Evolutionary conservation across 2,113 vertebrate species (phyloP).

Genomic region (Dinomys branickii): DNA sequence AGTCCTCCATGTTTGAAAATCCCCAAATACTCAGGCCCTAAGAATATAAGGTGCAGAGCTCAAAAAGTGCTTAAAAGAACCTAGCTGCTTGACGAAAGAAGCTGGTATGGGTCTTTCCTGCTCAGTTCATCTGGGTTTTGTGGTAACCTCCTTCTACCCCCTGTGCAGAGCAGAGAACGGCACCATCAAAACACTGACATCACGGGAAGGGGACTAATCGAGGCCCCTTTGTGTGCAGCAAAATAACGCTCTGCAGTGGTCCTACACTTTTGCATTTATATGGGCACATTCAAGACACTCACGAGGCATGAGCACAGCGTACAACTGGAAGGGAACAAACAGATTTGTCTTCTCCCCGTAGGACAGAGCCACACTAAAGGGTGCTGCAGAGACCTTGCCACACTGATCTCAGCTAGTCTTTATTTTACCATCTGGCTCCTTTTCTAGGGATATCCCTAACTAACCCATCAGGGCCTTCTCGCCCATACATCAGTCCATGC

Average conservation of each 20-base stretch:
- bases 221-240: background rate
- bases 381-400: background rate
- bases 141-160: background rate
- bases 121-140: background rate
- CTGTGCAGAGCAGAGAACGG: background rate
- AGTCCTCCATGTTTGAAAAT: background rate
- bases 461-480: constrained; percentile 60
- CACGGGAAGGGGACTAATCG: background rate
- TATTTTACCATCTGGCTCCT: constrained; percentile 64
- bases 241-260: background rate
- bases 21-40: background rate
- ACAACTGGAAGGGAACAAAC: background rate
- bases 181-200: background rate
- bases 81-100: background rate
- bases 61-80: background rate
- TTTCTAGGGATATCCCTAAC: constrained; percentile 54
- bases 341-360: background rate
- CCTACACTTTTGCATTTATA: constrained; percentile 24
- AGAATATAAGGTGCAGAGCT: background rate
- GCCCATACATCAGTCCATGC: background rate
- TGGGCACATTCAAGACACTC: background rate
- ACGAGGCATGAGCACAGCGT: background rate
- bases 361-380: background rate
- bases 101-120: background rate
- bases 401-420: constrained; percentile 59